Evolutionary conservation across 2,888 invertebrate species (phyloP).

Genomic region (Hoplodrina blanda): DNA sequence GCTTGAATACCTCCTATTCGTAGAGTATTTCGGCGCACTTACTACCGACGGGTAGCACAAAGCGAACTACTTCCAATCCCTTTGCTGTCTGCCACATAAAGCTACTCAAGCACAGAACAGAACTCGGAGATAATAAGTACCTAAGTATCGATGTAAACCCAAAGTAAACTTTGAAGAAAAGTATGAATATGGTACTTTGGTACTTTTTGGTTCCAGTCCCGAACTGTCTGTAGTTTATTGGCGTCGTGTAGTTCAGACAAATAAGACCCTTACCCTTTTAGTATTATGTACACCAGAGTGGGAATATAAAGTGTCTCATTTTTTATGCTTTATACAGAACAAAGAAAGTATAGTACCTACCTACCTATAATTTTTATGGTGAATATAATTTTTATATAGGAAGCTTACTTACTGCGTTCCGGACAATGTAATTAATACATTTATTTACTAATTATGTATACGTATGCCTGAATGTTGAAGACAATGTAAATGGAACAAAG

Average conservation of each 20-base stretch:
- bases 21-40: background rate
- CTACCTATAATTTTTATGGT: no score
- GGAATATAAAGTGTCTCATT: no score
- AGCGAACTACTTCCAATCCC: conserved; percentile 13
- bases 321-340: no score
- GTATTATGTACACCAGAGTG: no score
- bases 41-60: background rate
- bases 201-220: background rate
- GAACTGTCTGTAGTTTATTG: background rate
- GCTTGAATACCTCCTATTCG: background rate
- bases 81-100: conserved; percentile 37
- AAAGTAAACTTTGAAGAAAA: background rate
- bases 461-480: background rate
- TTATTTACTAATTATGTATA: no score
- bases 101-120: conserved; percentile 10
- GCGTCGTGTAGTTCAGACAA: background rate
- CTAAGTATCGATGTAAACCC: conserved; percentile 5
- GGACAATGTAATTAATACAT: background rate
- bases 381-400: no score
- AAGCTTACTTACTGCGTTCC: background rate
- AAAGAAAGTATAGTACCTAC: no score
- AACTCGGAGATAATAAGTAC: background rate
- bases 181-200: background rate
- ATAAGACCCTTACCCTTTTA: no score
- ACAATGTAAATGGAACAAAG: background rate